Conservation (phyloP, 2,113 vertebrate species). For the Pygoscelis adeliae region DNA sequence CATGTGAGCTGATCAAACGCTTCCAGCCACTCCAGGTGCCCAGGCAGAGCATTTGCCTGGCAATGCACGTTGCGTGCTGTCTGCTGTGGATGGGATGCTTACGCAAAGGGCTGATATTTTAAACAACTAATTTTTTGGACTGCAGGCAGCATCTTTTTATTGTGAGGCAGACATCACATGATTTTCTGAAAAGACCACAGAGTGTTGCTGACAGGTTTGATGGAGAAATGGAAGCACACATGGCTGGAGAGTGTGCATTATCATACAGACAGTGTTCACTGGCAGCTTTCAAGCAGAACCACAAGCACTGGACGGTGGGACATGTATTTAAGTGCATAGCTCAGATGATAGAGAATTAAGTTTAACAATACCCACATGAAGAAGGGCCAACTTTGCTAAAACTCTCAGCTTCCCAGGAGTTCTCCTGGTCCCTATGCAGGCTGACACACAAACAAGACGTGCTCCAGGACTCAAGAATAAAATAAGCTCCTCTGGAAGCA, state of each 20-base stretch:
- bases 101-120: not conserved
- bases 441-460: not conserved
- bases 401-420: not conserved
- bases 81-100: not conserved
- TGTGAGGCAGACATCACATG: not conserved
- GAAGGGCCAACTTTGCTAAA: not conserved
- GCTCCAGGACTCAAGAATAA: not conserved
- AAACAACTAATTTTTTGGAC: not conserved
- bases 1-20: not conserved
- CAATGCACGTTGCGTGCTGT: not conserved
- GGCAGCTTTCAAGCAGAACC: not conserved
- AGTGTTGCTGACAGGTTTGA: not conserved
- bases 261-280: not conserved
- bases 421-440: not conserved
- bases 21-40: not conserved
- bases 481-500: not conserved
- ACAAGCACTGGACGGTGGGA: not conserved
- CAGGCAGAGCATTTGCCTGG: not conserved
- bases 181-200: not conserved
- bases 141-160: not conserved
- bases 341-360: not conserved
- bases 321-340: not conserved
- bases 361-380: not conserved
- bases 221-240: not conserved
- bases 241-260: not conserved